Percentiles rank a stretch among this genome's conserved stretches.
Evolutionary conservation across 2,888 invertebrate genomes (phyloP).

Genomic region (Pandemis corylana): DNA sequence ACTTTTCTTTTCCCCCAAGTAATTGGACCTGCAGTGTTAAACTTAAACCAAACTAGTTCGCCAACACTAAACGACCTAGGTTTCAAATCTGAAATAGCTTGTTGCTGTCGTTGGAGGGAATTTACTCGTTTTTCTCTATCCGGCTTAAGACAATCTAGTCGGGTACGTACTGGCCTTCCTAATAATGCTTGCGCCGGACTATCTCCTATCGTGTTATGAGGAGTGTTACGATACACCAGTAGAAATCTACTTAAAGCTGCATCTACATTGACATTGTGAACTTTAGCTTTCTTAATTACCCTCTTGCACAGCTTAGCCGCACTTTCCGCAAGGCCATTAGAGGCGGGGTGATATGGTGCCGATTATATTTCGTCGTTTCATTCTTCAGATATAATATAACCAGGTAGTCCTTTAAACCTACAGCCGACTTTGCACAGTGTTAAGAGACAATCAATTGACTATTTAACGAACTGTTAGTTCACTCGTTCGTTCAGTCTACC

Average conservation of each 20-base stretch:
- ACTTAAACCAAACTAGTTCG: constrained; percentile 10
- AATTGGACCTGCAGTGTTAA: too few relatives aligned
- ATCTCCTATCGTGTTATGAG: constrained; percentile 4
- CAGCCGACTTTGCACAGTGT: too few relatives aligned
- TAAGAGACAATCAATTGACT: too few relatives aligned
- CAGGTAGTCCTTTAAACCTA: too few relatives aligned
- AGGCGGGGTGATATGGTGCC: too few relatives aligned
- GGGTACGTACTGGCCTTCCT: constrained; percentile 24
- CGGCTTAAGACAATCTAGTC: constrained; percentile 27
- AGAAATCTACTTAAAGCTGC: not conserved
- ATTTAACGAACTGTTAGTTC: too few relatives aligned
- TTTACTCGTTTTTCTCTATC: too few relatives aligned
- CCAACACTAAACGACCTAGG: too few relatives aligned
- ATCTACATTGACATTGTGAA: not conserved
- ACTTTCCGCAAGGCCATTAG: not conserved
- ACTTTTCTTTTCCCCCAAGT: not conserved
- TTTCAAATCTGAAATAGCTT: too few relatives aligned
- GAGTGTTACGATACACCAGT: not conserved
- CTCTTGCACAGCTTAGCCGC: not conserved
- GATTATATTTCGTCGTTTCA: not conserved
- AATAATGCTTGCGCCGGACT: constrained; percentile 6
- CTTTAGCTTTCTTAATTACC: constrained; percentile 1
- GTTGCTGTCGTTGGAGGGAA: too few relatives aligned
- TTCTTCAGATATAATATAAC: too few relatives aligned
- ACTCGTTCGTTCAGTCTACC: too few relatives aligned